Evolutionary conservation across 2,888 invertebrate genomes (phyloP).

Genomic region (Hirtodrosophila confusa): DNA sequence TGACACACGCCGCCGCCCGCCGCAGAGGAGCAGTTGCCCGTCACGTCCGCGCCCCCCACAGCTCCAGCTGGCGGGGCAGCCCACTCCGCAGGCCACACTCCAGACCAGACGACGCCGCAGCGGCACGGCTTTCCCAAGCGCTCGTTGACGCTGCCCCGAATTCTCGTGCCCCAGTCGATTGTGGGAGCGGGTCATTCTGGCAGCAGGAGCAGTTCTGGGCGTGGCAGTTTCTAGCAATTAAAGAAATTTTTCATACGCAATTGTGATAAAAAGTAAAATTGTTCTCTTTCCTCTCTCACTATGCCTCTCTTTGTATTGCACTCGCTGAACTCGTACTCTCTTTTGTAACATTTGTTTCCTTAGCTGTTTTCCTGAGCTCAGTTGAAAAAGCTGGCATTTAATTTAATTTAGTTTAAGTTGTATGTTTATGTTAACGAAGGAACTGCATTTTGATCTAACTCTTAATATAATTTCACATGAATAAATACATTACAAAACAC

Average conservation of each 20-base stretch:
- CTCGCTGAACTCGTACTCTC: constrained; percentile 33
- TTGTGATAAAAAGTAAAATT: constrained; percentile 82
- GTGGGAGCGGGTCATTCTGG: constrained; percentile 42
- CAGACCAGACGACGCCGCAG: constrained; percentile 47
- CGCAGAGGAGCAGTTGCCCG: background rate
- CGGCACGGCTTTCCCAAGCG: constrained; percentile 77
- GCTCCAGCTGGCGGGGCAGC: constrained; percentile 11
- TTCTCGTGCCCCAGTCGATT: constrained; percentile 65
- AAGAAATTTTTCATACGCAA: constrained; percentile 83
- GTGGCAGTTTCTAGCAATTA: constrained; percentile 82
- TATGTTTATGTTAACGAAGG: constrained; percentile 32
- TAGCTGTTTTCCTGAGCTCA: constrained; percentile 37
- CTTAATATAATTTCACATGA: constrained; percentile 50
- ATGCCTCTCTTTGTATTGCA: constrained; percentile 9
- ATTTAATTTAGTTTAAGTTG: constrained; percentile 41
- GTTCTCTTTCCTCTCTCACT: constrained; percentile 35
- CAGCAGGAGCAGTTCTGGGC: constrained; percentile 44
- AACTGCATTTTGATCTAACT: constrained; percentile 59
- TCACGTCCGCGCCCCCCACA: constrained; percentile 16
- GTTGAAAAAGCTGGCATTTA: constrained; percentile 46
- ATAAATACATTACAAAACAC: constrained; percentile 50
- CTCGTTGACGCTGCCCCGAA: constrained; percentile 78
- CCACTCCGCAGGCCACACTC: constrained; percentile 31
- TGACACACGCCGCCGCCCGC: constrained; percentile 83
- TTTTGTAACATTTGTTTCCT: constrained; percentile 80